These are phyloP conservation scores for Silurus asotus DNA, from an alignment of 2,113 vertebrate species.

Conservation along the genomic window DNA sequence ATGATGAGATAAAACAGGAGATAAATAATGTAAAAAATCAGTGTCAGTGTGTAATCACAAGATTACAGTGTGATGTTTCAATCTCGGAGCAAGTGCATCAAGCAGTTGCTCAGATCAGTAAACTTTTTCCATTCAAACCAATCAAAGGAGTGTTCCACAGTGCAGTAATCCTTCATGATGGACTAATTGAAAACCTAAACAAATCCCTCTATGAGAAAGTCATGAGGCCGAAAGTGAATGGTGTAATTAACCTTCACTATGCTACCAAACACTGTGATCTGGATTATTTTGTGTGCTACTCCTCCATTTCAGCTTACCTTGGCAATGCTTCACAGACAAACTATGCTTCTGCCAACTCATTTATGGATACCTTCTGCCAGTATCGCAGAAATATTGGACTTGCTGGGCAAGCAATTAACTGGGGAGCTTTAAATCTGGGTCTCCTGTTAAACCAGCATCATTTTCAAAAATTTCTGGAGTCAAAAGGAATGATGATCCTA, in stretches of 20 bases:
- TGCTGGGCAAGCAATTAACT: constrained; percentile 82
- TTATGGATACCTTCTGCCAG: constrained; percentile 81
- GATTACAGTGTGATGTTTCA: constrained; percentile 76
- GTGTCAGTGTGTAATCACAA: constrained; percentile 59
- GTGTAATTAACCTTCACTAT: constrained; percentile 79
- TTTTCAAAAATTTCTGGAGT: constrained; percentile 73
- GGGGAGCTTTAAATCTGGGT: constrained; percentile 82
- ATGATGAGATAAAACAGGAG: constrained; percentile 68
- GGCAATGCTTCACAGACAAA: constrained; percentile 81
- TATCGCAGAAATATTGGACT: constrained; percentile 79
- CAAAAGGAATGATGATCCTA: constrained; percentile 77
- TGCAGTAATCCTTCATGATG: constrained; percentile 79
- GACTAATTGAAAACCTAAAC: constrained; percentile 72
- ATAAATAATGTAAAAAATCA: constrained; percentile 68
- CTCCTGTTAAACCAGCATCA: constrained; percentile 73
- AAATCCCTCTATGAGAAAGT: constrained; percentile 75
- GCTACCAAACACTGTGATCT: constrained; percentile 73
- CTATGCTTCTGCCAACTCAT: constrained; percentile 84
- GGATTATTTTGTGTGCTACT: constrained; percentile 87
- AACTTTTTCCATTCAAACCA: constrained; percentile 66
- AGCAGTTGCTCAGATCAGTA: constrained; percentile 66
- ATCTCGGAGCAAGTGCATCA: constrained; percentile 65
- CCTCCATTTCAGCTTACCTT: constrained; percentile 80
- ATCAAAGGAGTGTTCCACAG: constrained; percentile 86
- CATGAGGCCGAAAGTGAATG: constrained; percentile 80